Evolutionary conservation across 2,888 invertebrate genomes (phyloP).

Genomic region (Aproaerema taeniolella): DNA sequence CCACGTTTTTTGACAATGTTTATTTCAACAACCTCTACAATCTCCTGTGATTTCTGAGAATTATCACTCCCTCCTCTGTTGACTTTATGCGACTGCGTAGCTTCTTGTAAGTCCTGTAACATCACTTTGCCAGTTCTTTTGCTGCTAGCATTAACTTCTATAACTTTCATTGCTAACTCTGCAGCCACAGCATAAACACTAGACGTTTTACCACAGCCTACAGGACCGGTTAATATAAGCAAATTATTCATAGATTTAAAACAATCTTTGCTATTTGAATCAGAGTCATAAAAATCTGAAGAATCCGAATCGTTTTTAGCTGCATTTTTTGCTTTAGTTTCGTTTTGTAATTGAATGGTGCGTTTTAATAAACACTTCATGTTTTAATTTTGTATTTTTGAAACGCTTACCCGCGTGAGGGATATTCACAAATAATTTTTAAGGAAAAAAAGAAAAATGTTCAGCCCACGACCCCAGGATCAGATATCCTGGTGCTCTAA

Average conservation of each 20-base stretch:
- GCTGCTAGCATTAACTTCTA: slow-evolving; percentile 94
- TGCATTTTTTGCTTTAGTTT: slow-evolving; percentile 50
- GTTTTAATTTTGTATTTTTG: too few species aligned
- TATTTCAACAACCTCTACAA: slow-evolving; percentile 21
- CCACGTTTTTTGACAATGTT: slow-evolving; percentile 44
- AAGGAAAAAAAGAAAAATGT: too few species aligned
- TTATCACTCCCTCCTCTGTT: slow-evolving; percentile 51
- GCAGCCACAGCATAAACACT: slow-evolving; percentile 92
- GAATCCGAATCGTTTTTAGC: slow-evolving; percentile 59
- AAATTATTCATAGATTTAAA: slow-evolving; percentile 77
- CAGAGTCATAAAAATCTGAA: slow-evolving; percentile 75
- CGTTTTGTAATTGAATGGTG: too few species aligned
- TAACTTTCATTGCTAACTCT: slow-evolving; percentile 89
- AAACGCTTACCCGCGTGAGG: too few species aligned
- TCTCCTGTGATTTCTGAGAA: slow-evolving; percentile 52
- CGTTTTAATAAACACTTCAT: too few species aligned
- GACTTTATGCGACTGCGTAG: slow-evolving; percentile 95
- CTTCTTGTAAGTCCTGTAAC: slow-evolving; percentile 89
- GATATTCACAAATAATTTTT: too few species aligned
- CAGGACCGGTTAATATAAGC: slow-evolving; percentile 83
- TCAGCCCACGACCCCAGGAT: too few species aligned
- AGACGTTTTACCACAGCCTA: slow-evolving; percentile 90
- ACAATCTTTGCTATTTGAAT: slow-evolving; percentile 79
- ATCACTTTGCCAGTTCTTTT: slow-evolving; percentile 91
- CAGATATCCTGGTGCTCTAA: too few species aligned